phyloP scores from a whole-genome alignment of 2,797 vertebrate genomes.

The Trematomus bernacchii region DNA sequence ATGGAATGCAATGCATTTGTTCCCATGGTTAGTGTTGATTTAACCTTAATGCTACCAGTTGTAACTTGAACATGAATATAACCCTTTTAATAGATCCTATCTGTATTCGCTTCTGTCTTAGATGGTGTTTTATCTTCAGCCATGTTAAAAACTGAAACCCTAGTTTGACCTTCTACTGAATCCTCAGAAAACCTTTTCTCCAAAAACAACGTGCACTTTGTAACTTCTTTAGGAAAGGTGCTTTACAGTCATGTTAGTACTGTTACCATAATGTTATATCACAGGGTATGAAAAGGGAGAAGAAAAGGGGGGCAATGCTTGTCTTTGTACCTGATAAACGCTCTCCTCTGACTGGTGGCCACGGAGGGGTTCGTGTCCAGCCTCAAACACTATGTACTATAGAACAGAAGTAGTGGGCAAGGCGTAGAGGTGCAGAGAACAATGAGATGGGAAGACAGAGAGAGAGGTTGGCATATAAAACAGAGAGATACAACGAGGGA shows the following conservation, averaged over 20 bases:
- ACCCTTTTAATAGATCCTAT: not conserved
- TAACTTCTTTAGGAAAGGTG: constrained; percentile 21
- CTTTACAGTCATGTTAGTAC: constrained; percentile 49
- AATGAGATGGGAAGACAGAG: constrained; percentile 53
- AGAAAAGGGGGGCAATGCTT: constrained; percentile 73
- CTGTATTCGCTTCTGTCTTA: constrained; percentile 7
- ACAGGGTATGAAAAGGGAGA: constrained; percentile 59
- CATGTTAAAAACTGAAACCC: constrained; percentile 19
- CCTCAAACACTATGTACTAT: constrained; percentile 99
- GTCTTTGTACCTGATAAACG: constrained; percentile 98
- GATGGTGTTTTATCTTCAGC: constrained; percentile 16
- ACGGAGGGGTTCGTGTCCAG: constrained; percentile 98
- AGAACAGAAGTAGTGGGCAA: constrained; percentile 86
- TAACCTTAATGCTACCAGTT: not conserved
- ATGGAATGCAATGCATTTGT: not conserved
- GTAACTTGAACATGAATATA: constrained; percentile 6
- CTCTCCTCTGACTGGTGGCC: constrained; percentile 97
- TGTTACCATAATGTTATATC: constrained; percentile 49
- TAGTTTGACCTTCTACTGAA: constrained; percentile 22
- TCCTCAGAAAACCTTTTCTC: constrained; percentile 27
- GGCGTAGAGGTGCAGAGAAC: constrained; percentile 69
- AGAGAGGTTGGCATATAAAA: constrained; percentile 55
- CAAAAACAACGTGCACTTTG: constrained; percentile 29
- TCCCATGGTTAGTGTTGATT: not conserved
- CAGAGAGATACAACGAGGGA: constrained; percentile 45